Evolutionary conservation across 2,797 vertebrate genomes (phyloP), one percentile per base, ranked within the genome.

Genomic region (Pseudotriccus pelzelni): DNA sequence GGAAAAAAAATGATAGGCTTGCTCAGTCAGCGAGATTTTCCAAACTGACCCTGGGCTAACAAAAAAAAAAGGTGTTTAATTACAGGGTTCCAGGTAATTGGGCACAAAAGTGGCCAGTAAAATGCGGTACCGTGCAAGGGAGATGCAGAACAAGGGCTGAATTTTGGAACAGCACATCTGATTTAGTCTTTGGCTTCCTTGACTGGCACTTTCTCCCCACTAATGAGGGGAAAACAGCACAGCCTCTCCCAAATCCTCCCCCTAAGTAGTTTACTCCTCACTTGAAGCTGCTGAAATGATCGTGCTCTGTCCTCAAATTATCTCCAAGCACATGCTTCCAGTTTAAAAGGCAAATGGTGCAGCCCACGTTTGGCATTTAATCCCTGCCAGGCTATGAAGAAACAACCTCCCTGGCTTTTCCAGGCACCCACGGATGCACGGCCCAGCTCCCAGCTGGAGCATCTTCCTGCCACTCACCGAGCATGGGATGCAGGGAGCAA

Each of bases 21-120:
- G 1, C 53, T 82, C 77, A 25, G 60, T 68, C 15, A 0, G 50
- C 0, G 17, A 72, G 64, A 83, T 84, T 93, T 96, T 91, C 93
- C 92, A 96, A 90, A 82, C 25, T 2, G 11, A 91, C 64, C 50
- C 68, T 43, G 86, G 66, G 68, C 81, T 75, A 74, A 78, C 92
- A 89, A 94, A 94, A 47, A 94, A 44, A 72, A 90, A 85, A 84
- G 55, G 68, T 89, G 72, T 63, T 95, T 92, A 94, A 90, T 96
- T 88, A 72, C 27, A 82, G 67, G 39, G n/a, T 28, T 79, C 49
- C 12, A 63, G 59, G 55, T 70, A 89, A 93, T 66, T 77, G 63
- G 94, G 87, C 88, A 93, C 93, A 59, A 76, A 93, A 93, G 63
- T 5, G 36, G 80, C 76, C 92, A 47, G 66, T 69, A 73, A 95